Percentiles rank a stretch among this genome's conserved stretches.
Evolutionary conservation across 1,140 invertebrate species (phyloP).

Genomic region (Trinorchestia longiramus): DNA sequence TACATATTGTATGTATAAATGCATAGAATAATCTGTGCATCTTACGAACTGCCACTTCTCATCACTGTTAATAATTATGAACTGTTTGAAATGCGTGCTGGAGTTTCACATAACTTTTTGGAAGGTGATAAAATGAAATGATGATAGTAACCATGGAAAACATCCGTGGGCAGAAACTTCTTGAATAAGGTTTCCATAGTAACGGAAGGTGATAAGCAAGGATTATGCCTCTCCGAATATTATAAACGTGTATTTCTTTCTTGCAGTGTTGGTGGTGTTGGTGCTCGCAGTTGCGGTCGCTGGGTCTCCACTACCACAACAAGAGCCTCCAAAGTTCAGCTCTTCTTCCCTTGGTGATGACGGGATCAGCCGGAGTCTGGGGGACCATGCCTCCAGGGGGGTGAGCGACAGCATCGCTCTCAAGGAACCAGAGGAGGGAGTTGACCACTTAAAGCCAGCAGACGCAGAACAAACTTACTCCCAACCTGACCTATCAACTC

Average conservation of each 20-base stretch:
- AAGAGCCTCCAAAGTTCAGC: conserved; percentile 46
- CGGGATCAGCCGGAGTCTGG: not conserved
- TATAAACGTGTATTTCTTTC: not conserved
- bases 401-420: not conserved
- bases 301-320: conserved; percentile 60
- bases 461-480: not conserved
- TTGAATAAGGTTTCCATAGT: not conserved
- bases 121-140: no score
- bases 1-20: no score
- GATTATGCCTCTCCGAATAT: not conserved
- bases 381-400: not conserved
- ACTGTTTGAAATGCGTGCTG: not conserved
- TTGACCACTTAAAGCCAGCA: not conserved
- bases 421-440: not conserved
- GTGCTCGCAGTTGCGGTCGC: conserved; percentile 61
- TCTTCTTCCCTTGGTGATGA: conserved; percentile 20
- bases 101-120: no score
- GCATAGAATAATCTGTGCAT: no score
- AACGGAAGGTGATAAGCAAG: no score
- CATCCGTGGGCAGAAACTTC: not conserved
- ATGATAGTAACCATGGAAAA: not conserved
- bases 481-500: not conserved
- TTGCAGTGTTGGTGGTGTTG: conserved; percentile 64
- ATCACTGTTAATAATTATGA: not conserved
- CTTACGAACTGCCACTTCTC: no score